These are phyloP conservation scores for Lepidocyrtinus sp. DNA, from an alignment of 2,888 invertebrate species.

Conservation along the genomic window DNA sequence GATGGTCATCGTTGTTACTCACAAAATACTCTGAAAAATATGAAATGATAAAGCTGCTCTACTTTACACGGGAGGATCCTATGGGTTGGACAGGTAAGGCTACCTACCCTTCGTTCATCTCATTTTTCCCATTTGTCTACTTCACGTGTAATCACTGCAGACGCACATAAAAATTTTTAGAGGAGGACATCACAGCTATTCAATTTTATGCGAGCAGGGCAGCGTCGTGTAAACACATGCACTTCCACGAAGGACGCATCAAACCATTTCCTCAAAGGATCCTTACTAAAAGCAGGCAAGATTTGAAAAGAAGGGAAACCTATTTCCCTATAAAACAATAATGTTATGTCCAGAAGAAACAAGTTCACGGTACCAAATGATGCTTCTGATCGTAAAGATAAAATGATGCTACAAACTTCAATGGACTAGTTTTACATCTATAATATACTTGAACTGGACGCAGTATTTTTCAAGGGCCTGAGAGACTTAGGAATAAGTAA, in stretches of 20 bases:
- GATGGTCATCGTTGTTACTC: neutral
- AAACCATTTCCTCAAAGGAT: constrained; percentile 28
- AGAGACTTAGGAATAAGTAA: neutral
- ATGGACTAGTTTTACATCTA: too few species aligned
- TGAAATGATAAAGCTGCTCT: constrained; percentile 2
- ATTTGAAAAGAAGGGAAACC: neutral
- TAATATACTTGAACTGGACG: too few species aligned
- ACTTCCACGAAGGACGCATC: constrained; percentile 36
- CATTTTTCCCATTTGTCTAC: constrained; percentile 46
- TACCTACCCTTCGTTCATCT: constrained; percentile 10
- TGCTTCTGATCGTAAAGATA: constrained; percentile 6
- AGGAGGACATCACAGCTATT: constrained; percentile 10
- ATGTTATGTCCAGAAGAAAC: neutral
- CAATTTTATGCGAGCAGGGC: constrained; percentile 8
- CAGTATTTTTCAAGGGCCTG: neutral
- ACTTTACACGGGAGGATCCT: constrained; percentile 3
- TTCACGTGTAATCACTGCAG: constrained; percentile 51
- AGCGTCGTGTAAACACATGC: constrained; percentile 14
- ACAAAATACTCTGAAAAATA: neutral
- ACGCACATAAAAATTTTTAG: constrained; percentile 5
- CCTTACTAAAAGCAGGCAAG: neutral
- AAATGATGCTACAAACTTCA: neutral
- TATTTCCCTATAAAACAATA: neutral
- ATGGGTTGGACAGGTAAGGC: neutral
- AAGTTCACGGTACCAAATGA: neutral